phyloP scores from a whole-genome alignment of 2,888 invertebrate species.

The Drosophila mimetica region DNA sequence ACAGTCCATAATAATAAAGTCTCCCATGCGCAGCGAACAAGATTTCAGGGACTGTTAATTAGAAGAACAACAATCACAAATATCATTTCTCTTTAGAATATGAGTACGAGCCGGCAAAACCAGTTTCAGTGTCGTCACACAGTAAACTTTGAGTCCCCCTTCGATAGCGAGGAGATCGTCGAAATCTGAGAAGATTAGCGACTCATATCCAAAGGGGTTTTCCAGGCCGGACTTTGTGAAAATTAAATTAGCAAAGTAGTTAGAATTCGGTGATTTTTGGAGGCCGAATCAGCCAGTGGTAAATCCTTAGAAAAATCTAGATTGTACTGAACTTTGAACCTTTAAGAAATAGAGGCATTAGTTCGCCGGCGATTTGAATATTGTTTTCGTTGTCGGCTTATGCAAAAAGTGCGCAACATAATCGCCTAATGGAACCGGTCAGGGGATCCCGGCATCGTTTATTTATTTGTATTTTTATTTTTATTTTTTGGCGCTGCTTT shows the following conservation, averaged over 20 bases:
- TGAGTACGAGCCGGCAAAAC: slow-evolving; percentile 31
- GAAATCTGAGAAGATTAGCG: slow-evolving; percentile 33
- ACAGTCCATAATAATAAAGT: slow-evolving; percentile 26
- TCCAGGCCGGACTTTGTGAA: slow-evolving; percentile 34
- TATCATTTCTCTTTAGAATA: slow-evolving; percentile 19
- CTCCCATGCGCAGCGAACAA: slow-evolving; percentile 22
- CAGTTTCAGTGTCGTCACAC: slow-evolving; percentile 66
- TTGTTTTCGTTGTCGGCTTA: slow-evolving; percentile 47
- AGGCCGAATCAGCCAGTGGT: slow-evolving; percentile 2
- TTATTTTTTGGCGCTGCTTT: slow-evolving; percentile 14
- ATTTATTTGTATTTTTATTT: slow-evolving; percentile 12
- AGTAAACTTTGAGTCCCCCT: slow-evolving; percentile 9
- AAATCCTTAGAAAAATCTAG: slow-evolving; percentile 1
- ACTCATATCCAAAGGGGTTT: slow-evolving; percentile 58
- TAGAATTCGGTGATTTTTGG: slow-evolving; percentile 45
- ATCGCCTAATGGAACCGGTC: slow-evolving; percentile 35
- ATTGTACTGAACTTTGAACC: neutral
- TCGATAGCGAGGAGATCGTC: slow-evolving; percentile 12
- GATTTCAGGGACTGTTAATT: slow-evolving; percentile 44
- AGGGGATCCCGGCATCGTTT: neutral
- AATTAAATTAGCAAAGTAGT: slow-evolving; percentile 20
- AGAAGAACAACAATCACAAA: slow-evolving; percentile 19
- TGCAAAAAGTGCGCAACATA: slow-evolving; percentile 46
- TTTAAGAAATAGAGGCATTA: slow-evolving; percentile 1
- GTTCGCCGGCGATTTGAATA: slow-evolving; percentile 22